These are phyloP conservation scores for Aporrectodea caliginosa DNA, from an alignment of 1,140 invertebrate species.

Conservation along the genomic window DNA sequence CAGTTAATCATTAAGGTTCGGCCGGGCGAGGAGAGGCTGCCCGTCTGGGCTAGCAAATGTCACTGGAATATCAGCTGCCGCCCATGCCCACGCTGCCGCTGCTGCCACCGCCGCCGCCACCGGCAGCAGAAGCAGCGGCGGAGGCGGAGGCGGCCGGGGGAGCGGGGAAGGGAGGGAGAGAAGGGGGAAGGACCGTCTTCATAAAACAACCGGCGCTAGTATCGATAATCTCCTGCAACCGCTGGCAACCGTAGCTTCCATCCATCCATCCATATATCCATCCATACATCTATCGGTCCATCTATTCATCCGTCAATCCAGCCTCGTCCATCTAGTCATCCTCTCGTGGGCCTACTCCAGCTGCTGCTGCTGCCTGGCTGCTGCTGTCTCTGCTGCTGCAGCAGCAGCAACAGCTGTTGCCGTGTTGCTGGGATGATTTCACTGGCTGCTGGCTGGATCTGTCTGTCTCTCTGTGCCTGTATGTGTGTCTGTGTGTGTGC, in stretches of 20 bases:
- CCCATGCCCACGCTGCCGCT: not conserved
- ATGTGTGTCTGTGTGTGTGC: not conserved
- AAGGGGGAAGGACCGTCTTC: too few relatives aligned
- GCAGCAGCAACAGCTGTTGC: not conserved
- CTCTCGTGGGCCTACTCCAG: not conserved
- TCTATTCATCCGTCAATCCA: not conserved
- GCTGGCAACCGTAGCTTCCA: not conserved
- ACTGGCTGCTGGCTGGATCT: not conserved
- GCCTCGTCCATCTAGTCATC: not conserved
- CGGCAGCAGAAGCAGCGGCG: too few relatives aligned
- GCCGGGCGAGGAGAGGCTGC: too few relatives aligned
- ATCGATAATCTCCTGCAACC: not conserved
- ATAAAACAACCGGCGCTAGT: too few relatives aligned
- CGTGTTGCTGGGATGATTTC: not conserved
- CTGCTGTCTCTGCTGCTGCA: not conserved
- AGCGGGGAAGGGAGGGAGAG: too few relatives aligned
- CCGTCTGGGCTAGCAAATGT: too few relatives aligned
- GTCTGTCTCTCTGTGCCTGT: not conserved
- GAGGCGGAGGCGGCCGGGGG: too few relatives aligned
- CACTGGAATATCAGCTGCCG: not conserved
- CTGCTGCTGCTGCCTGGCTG: not conserved
- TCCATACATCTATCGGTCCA: not conserved
- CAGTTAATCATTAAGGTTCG: not conserved
- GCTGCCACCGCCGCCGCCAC: too few relatives aligned
- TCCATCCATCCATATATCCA: not conserved